A percentile compares a stretch with the other conserved stretches of the same genome.
These are phyloP conservation scores for Cossypha polioptera DNA, from an alignment of 2,797 vertebrate genomes.

Conservation along the genomic window DNA sequence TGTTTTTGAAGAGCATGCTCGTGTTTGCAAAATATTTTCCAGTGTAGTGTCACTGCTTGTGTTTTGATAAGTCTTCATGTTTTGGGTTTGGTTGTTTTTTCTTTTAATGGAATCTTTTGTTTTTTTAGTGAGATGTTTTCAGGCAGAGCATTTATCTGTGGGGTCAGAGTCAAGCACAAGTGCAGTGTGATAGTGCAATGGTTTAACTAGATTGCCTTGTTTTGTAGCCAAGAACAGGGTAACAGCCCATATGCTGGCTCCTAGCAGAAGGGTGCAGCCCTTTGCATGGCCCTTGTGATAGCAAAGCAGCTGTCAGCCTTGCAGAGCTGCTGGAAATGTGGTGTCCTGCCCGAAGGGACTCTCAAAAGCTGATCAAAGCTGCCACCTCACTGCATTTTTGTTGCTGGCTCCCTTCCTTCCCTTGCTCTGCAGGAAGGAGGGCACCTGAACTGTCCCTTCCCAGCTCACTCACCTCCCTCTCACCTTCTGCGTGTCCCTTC, in stretches of 20 bases:
- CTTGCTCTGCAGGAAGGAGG: rapidly evolving
- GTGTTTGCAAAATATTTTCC: background rate
- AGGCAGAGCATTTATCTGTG: background rate
- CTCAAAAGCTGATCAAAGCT: background rate
- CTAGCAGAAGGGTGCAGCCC: background rate
- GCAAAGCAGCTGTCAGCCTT: background rate
- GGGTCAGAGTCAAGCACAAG: background rate
- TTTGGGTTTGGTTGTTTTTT: background rate
- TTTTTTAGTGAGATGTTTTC: background rate
- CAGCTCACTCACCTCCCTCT: background rate
- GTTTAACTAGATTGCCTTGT: background rate
- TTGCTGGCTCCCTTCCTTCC: background rate
- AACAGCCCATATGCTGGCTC: background rate
- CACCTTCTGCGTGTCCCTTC: background rate
- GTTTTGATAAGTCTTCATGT: background rate
- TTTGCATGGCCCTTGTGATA: background rate
- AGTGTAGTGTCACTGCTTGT: background rate
- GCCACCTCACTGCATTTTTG: rapidly evolving
- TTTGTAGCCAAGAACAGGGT: background rate
- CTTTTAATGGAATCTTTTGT: background rate
- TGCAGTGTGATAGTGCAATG: background rate
- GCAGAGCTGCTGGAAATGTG: background rate
- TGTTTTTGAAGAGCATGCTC: background rate
- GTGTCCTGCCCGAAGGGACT: rapidly evolving
- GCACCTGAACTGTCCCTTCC: background rate